A percentile compares a stretch with the other conserved stretches of the same genome.
phyloP scores from a whole-genome alignment of 2,113 vertebrate genomes.

The Leiothrix lutea region DNA sequence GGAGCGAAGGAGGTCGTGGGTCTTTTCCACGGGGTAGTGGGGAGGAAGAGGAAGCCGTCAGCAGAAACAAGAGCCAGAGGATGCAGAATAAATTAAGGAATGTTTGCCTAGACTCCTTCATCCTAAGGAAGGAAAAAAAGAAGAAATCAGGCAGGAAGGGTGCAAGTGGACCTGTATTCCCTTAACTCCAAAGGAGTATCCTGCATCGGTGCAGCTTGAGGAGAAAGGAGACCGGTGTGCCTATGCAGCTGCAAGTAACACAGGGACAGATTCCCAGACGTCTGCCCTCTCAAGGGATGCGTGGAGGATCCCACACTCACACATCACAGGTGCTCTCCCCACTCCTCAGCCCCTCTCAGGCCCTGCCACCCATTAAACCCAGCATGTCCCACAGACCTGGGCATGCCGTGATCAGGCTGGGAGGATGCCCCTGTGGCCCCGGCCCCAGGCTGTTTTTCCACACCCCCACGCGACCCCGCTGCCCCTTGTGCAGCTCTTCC shows the following conservation, averaged over 20 bases:
- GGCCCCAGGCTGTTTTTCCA: not conserved
- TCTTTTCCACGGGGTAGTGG: not conserved
- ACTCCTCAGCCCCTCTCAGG: not conserved
- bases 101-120: not conserved
- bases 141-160: not conserved
- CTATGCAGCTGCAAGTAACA: not conserved
- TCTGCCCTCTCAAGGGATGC: rapidly evolving
- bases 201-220: not conserved
- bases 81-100: not conserved
- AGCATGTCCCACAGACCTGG: rapidly evolving
- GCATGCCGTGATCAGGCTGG: rapidly evolving
- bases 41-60: not conserved
- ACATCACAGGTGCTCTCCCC: rapidly evolving
- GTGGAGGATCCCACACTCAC: rapidly evolving
- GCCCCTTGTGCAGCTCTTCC: not conserved
- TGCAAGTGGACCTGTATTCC: not conserved
- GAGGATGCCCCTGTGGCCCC: not conserved
- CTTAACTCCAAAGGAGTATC: not conserved
- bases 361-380: not conserved
- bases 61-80: slow-evolving; percentile 4
- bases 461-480: rapidly evolving
- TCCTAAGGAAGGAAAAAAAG: slow-evolving; percentile 11
- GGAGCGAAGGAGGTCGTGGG: not conserved
- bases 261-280: not conserved
- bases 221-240: rapidly evolving